phyloP scores from a whole-genome alignment of 2,888 invertebrate genomes.

The Criorhina ranunculi region DNA sequence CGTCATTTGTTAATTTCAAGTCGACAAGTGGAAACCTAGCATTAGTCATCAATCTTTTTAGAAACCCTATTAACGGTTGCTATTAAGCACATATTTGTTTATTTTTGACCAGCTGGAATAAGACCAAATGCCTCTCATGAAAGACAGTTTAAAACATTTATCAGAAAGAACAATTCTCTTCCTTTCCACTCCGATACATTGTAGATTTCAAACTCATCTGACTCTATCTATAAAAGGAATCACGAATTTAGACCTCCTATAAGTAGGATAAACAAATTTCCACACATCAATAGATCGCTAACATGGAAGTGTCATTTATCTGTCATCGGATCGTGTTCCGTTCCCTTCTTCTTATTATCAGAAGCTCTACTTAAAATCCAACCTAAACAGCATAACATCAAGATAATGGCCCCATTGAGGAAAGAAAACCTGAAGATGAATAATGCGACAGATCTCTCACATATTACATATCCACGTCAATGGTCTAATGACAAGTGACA shows the following conservation, averaged over 20 bases:
- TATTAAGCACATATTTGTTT: no score
- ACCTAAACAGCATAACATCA: constrained; percentile 9
- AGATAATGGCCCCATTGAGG: constrained; percentile 20
- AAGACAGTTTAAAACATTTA: no score
- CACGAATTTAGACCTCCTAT: not conserved
- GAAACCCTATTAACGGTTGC: no score
- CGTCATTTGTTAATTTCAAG: no score
- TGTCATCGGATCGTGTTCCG: constrained; percentile 32
- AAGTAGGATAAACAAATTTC: constrained; percentile 20
- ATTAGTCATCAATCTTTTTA: no score
- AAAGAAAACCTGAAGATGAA: constrained; percentile 27
- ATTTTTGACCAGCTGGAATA: no score
- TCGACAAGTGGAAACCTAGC: no score
- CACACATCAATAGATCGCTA: constrained; percentile 7
- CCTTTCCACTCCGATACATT: no score
- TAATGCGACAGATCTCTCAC: constrained; percentile 31
- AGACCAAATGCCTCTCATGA: no score
- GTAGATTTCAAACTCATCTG: not conserved
- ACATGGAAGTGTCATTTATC: constrained; percentile 41
- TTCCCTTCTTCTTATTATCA: constrained; percentile 1
- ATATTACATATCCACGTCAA: constrained; percentile 39
- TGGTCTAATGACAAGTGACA: constrained; percentile 61
- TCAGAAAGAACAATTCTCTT: no score
- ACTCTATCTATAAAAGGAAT: not conserved
- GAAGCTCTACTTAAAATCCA: constrained; percentile 20